Conservation (phyloP, 2,113 vertebrate genomes). For the Brachypteracias leptosomus region DNA sequence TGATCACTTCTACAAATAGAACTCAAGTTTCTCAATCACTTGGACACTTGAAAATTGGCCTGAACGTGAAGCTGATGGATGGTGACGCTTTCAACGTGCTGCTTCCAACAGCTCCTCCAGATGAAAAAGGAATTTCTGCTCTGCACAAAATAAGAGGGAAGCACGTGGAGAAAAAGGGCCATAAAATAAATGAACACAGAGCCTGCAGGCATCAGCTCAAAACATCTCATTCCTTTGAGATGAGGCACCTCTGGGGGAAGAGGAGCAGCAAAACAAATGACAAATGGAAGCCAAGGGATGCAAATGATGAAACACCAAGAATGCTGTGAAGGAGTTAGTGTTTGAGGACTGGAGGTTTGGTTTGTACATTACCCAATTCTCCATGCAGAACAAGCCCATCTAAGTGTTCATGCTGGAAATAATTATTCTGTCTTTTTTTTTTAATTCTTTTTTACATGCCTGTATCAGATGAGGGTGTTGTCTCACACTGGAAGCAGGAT, state of each 20-base stretch:
- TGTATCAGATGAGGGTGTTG: not conserved
- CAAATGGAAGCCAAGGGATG: slow-evolving; percentile 31
- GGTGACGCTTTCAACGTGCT: not conserved
- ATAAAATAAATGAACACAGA: slow-evolving; percentile 1
- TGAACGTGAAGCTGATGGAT: not conserved
- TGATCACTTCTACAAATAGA: not conserved
- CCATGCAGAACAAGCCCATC: not conserved
- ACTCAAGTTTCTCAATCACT: not conserved
- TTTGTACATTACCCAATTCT: not conserved
- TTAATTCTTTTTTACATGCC: not conserved
- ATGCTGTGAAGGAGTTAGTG: not conserved
- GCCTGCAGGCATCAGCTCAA: slow-evolving; percentile 8
- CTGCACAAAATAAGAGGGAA: not conserved
- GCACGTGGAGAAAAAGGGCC: slow-evolving; percentile 8
- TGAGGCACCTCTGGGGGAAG: slow-evolving; percentile 15
- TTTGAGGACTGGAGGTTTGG: not conserved
- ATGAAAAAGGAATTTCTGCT: slow-evolving; percentile 2
- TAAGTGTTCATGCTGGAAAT: not conserved
- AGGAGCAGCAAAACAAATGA: slow-evolving; percentile 39
- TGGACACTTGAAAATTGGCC: not conserved
- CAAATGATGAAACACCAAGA: not conserved
- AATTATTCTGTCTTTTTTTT: not conserved
- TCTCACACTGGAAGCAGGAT: not conserved
- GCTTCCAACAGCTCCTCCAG: not conserved
- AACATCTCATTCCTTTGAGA: slow-evolving; percentile 38